Conservation (phyloP, 2,113 vertebrate genomes). For the Cacatua alba region DNA sequence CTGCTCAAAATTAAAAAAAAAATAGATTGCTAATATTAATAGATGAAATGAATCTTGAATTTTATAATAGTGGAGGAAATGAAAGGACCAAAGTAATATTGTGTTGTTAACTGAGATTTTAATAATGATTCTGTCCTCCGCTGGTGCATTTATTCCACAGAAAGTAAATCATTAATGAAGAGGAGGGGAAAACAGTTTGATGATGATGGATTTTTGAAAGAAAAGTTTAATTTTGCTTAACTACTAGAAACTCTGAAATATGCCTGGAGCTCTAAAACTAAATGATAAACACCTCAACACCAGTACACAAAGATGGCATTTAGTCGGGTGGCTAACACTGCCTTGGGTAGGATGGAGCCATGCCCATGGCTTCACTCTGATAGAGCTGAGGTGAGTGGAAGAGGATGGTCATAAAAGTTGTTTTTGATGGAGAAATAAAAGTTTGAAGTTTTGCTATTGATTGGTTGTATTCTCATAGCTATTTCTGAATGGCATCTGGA, state of each 20-base stretch:
- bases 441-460: not conserved
- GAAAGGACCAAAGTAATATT: constrained; percentile 58
- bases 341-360: not conserved
- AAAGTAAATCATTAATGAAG: constrained; percentile 68
- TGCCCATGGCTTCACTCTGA: not conserved
- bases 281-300: not conserved
- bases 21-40: constrained; percentile 68
- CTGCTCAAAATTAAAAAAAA: constrained; percentile 58
- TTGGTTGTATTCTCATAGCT: not conserved
- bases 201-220: constrained; percentile 41
- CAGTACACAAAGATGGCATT: not conserved
- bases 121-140: constrained; percentile 70
- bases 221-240: constrained; percentile 22
- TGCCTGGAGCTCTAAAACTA: not conserved
- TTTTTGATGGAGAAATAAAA: not conserved
- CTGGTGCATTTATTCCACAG: constrained; percentile 48
- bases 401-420: not conserved
- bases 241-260: not conserved
- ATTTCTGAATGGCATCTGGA: not conserved
- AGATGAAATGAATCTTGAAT: constrained; percentile 70
- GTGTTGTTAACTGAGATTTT: constrained; percentile 70
- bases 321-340: not conserved
- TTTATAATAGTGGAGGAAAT: constrained; percentile 67
- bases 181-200: constrained; percentile 7
- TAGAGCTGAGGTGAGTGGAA: not conserved